Evolutionary conservation across 53 echinoderm and acorn worm species (phyloP), one percentile per base, ranked within the genome.

Genomic region (Henricia sp.): DNA sequence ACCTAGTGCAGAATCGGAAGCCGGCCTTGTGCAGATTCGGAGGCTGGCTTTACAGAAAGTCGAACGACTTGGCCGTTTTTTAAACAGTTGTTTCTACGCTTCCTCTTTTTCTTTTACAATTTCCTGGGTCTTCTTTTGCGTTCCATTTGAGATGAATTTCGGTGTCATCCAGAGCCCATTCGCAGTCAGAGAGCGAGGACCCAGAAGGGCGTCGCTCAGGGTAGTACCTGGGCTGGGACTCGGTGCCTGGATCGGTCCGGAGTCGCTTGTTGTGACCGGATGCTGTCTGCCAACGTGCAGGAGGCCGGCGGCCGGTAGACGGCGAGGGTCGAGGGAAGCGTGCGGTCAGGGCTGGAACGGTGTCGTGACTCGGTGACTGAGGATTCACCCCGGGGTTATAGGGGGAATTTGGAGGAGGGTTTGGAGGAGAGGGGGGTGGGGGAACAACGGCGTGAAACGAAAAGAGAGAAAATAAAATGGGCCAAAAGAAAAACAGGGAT

Each of bases 281-380:
- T n/a, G n/a, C n/a, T 19, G 50, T 35, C 44, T 46, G 80, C 80
- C 80, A 80, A 16, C 80, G 80, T 26, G 80, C 64, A 20, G 80
- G 80, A 11, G 30, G 40, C 3, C 80, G 80, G 30, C 80, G 80
- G 64, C 62, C 62, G 80, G 63, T 8, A n/a, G 33, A 32, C n/a
- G 80, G 80, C 16, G 80, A 41, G 8, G 80, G 80, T 35, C 80
- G 80, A 64, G 65, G 29, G 21, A 80, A 80, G 33, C 34, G 80
- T 10, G 64, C 62, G 19, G 80, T 80, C 29, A 80, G 80, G 33
- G 59, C 39, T 11, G 80, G 78, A 1, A 42, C 63, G 77, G 23
- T 41, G 77, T 57, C 52, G 68, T 32, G 62, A 34, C 62, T 17
- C 1, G 62, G 62, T 2, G 33, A 17, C 62, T 67, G 67, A 26